Conservation (phyloP, 2,888 invertebrate species). For the Campoplex nolae region DNA sequence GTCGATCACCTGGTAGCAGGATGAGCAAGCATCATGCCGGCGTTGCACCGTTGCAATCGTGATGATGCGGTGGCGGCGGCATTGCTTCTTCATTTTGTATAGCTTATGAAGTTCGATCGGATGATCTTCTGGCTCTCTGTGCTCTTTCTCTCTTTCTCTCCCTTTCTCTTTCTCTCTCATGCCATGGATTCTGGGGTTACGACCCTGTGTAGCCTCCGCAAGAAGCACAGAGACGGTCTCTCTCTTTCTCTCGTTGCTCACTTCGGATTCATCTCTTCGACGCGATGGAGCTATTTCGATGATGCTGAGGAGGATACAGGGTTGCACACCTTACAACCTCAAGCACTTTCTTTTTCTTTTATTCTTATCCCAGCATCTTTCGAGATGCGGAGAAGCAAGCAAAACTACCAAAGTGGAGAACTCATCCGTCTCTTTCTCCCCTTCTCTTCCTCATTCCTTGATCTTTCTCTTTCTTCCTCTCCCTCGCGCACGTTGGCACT, state of each 20-base stretch:
- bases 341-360: slow-evolving; percentile 23
- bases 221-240: slow-evolving; percentile 60
- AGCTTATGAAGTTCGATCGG: slow-evolving; percentile 72
- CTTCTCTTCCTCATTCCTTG: slow-evolving; percentile 38
- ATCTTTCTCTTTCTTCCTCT: slow-evolving; percentile 41
- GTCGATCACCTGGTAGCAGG: slow-evolving; percentile 82
- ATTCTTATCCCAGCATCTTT: slow-evolving; percentile 23
- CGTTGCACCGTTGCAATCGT: slow-evolving; percentile 60
- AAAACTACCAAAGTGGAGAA: slow-evolving; percentile 65
- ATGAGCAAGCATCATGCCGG: slow-evolving; percentile 65
- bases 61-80: slow-evolving; percentile 33
- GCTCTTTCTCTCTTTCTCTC: background rate
- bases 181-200: slow-evolving; percentile 58
- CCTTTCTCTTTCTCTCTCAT: background rate
- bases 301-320: slow-evolving; percentile 60
- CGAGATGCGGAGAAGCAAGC: slow-evolving; percentile 45
- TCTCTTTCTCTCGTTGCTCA: slow-evolving; percentile 41
- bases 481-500: slow-evolving; percentile 38
- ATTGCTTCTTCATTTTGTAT: slow-evolving; percentile 49
- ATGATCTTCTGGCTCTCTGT: slow-evolving; percentile 67
- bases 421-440: slow-evolving; percentile 40
- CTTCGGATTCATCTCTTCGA: slow-evolving; percentile 46
- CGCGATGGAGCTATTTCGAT: slow-evolving; percentile 78
- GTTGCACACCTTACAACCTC: slow-evolving; percentile 41
- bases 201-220: slow-evolving; percentile 68